phyloP scores from a whole-genome alignment of 2,888 invertebrate species.

The Himalopsyche anomala region DNA sequence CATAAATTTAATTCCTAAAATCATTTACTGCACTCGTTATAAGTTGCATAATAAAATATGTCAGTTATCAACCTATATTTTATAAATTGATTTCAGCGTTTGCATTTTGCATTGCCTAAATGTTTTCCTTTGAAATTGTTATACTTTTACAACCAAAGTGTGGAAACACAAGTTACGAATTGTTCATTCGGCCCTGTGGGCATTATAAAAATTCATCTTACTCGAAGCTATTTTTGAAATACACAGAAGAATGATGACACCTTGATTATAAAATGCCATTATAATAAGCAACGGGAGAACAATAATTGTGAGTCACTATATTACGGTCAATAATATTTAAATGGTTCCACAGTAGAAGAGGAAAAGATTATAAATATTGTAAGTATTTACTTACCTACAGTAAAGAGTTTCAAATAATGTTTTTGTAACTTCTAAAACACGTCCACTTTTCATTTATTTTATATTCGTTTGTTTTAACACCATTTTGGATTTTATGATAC shows the following conservation, averaged over 20 bases:
- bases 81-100: no score
- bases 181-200: no score
- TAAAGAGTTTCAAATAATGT: conserved; percentile 37
- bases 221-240: conserved; percentile 5
- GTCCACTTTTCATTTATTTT: conserved; percentile 24
- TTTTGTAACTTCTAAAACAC: conserved; percentile 30
- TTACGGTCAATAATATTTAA: conserved; percentile 10
- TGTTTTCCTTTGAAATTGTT: no score
- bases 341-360: conserved; percentile 40
- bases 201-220: neutral
- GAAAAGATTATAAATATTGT: conserved; percentile 11
- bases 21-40: no score
- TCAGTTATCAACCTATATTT: no score
- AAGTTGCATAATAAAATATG: no score
- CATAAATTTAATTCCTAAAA: no score
- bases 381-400: conserved; percentile 24
- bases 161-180: no score
- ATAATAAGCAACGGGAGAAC: neutral
- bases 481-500: conserved; percentile 27
- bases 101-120: no score
- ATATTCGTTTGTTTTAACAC: conserved; percentile 39
- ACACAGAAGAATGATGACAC: conserved; percentile 3
- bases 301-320: neutral
- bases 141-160: no score
- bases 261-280: neutral